phyloP scores from a whole-genome alignment of 2,797 vertebrate genomes.

The Brotula barbata region DNA sequence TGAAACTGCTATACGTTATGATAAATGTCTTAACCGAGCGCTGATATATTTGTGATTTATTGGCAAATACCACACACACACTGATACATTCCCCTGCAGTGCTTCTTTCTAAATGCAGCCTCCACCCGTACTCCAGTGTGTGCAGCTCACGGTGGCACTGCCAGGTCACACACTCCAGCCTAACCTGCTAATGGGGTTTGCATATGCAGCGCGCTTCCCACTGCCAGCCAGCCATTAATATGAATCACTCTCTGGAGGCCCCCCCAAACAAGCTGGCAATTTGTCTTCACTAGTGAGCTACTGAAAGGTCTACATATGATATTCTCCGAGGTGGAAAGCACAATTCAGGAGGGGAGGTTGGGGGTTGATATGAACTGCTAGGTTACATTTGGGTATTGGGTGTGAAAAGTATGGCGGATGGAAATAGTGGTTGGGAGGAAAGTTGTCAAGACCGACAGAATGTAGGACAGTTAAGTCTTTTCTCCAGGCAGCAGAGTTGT shows the following conservation, averaged over 20 bases:
- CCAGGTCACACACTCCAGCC: constrained; percentile 72
- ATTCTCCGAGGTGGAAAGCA: constrained; percentile 66
- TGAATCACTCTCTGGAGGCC: constrained; percentile 79
- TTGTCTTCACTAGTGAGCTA: constrained; percentile 82
- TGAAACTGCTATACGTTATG: background rate
- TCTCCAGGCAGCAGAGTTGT: constrained; percentile 25
- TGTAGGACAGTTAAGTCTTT: constrained; percentile 32
- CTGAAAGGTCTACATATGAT: constrained; percentile 80
- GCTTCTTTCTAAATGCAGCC: constrained; percentile 52
- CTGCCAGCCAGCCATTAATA: constrained; percentile 81
- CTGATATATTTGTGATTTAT: constrained; percentile 1
- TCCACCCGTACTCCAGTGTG: constrained; percentile 27
- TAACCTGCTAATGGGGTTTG: constrained; percentile 83
- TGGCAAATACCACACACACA: constrained; percentile 6
- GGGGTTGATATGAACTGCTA: constrained; percentile 13
- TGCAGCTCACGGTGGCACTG: constrained; percentile 57
- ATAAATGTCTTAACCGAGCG: background rate
- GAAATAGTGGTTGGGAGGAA: constrained; percentile 31
- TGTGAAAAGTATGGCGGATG: constrained; percentile 3
- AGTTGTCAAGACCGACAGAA: constrained; percentile 37
- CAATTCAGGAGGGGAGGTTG: constrained; percentile 25
- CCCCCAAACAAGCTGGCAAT: constrained; percentile 76
- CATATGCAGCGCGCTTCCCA: constrained; percentile 75
- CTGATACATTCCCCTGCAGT: constrained; percentile 41
- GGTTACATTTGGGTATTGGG: constrained; percentile 15